Evolutionary conservation across 37 sponge, comb jelly and placozoan genomes (phyloP).

Genomic region (Cladorhizidae sp.): DNA sequence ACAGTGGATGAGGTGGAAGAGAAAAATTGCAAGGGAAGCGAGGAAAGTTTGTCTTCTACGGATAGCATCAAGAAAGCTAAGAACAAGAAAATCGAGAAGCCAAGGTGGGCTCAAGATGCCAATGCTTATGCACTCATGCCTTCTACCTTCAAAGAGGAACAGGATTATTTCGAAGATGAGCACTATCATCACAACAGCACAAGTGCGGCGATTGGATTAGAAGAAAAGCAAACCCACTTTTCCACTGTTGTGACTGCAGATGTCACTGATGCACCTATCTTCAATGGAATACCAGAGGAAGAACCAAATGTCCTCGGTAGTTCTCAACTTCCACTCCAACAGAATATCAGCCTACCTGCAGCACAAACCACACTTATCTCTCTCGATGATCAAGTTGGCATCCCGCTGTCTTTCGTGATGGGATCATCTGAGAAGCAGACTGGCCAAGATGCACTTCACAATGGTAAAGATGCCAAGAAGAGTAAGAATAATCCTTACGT

Average conservation of each 20-base stretch:
- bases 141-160: background rate
- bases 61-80: slow-evolving; percentile 20
- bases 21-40: background rate
- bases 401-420: background rate
- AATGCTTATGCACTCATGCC: slow-evolving; percentile 10
- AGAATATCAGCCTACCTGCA: background rate
- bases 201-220: background rate
- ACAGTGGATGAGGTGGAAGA: slow-evolving; percentile 23
- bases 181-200: background rate
- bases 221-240: background rate
- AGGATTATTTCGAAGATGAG: background rate
- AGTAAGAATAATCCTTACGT: slow-evolving; percentile 22
- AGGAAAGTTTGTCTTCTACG: background rate
- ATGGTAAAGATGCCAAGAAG: background rate
- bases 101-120: background rate
- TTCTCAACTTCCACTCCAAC: background rate
- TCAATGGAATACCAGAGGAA: background rate
- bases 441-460: background rate
- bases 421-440: background rate
- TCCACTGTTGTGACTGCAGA: too few species aligned
- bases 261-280: too few species aligned
- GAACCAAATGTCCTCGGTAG: background rate
- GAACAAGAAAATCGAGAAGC: slow-evolving; percentile 9
- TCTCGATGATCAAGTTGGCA: background rate
- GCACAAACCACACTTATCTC: background rate